Conservation (phyloP, 1,140 invertebrate genomes). For the Bombus waltoni region DNA sequence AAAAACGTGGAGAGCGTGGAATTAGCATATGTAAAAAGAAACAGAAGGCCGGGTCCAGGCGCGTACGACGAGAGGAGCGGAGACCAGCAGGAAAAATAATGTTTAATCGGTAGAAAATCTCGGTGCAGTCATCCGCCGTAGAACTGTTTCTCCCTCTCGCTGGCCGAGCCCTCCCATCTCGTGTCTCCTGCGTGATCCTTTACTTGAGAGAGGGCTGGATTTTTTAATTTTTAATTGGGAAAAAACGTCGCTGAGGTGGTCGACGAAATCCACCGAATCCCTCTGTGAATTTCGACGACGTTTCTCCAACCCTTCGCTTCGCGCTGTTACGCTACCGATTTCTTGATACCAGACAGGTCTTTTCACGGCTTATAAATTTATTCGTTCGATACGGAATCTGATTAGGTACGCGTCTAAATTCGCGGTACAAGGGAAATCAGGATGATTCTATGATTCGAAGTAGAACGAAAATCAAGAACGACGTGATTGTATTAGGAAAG, state of each 20-base stretch:
- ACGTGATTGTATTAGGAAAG: too few relatives aligned
- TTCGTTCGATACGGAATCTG: not conserved
- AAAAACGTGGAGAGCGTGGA: constrained; percentile 66
- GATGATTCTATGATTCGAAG: not conserved
- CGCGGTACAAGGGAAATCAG: not conserved
- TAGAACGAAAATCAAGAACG: not conserved
- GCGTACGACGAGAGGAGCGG: constrained; percentile 34
- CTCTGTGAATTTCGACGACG: constrained; percentile 60
- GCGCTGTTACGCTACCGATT: not conserved
- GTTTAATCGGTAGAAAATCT: constrained; percentile 81
- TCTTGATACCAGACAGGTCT: not conserved
- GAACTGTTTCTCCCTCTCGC: constrained; percentile 37
- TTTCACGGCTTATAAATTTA: not conserved
- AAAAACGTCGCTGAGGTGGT: constrained; percentile 76
- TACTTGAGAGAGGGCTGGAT: constrained; percentile 68
- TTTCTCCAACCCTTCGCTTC: not conserved
- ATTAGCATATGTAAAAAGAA: constrained; percentile 76
- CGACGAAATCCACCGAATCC: constrained; percentile 57
- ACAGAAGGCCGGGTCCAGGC: constrained; percentile 48
- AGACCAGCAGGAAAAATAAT: constrained; percentile 75
- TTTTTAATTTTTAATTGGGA: constrained; percentile 83
- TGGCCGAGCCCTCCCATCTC: constrained; percentile 57
- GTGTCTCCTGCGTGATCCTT: constrained; percentile 60
- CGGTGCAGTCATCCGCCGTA: constrained; percentile 73
- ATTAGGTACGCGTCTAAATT: not conserved